Conservation (phyloP, 2,888 invertebrate genomes). For the Meganola albula region DNA sequence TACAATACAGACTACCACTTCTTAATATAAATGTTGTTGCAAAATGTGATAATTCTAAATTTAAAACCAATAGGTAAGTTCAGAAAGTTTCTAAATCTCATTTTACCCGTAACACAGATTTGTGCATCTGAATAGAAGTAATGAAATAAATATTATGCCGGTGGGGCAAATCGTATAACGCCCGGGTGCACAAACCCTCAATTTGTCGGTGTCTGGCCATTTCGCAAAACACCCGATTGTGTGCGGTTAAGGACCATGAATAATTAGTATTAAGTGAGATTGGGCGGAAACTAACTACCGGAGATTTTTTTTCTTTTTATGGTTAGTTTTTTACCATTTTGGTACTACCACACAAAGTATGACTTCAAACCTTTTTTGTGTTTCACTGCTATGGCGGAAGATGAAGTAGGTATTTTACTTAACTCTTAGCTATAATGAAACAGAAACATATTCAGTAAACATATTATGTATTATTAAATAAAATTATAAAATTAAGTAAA, state of each 20-base stretch:
- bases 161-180: slow-evolving; percentile 68
- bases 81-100: slow-evolving; percentile 11
- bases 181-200: slow-evolving; percentile 63
- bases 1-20: too few species aligned
- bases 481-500: too few species aligned
- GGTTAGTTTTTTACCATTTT: slow-evolving; percentile 8
- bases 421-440: too few species aligned
- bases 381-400: too few species aligned
- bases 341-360: too few species aligned
- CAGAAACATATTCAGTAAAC: too few species aligned
- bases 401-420: too few species aligned
- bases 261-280: slow-evolving; percentile 48
- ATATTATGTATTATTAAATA: too few species aligned
- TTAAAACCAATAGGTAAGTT: slow-evolving; percentile 1
- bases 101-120: slow-evolving; percentile 60
- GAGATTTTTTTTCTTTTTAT: slow-evolving; percentile 27
- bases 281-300: slow-evolving; percentile 63
- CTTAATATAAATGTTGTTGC: too few species aligned
- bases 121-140: slow-evolving; percentile 73
- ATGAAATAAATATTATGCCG: slow-evolving; percentile 78
- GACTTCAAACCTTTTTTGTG: too few species aligned
- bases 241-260: slow-evolving; percentile 57
- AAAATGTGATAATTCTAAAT: too few species aligned
- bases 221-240: slow-evolving; percentile 66
- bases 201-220: slow-evolving; percentile 58